A percentile compares a stretch with the other conserved stretches of the same genome.
These are phyloP conservation scores for Climacteris rufus DNA, from an alignment of 2,113 vertebrate genomes.

Conservation along the genomic window DNA sequence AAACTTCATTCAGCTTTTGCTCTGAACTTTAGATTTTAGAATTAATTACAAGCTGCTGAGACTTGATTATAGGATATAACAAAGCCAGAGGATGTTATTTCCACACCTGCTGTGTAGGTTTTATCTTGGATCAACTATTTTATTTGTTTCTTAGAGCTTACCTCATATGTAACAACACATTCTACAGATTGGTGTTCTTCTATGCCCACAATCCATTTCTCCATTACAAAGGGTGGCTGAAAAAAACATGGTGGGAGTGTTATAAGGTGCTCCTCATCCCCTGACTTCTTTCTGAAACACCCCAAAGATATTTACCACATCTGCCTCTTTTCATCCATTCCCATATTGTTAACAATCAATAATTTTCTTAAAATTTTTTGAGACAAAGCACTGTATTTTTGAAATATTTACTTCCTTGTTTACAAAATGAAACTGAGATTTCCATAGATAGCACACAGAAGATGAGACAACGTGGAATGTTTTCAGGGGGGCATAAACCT, in stretches of 20 bases:
- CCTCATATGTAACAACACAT: conserved; percentile 91
- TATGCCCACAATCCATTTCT: conserved; percentile 94
- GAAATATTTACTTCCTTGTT: not conserved
- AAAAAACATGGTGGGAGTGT: conserved; percentile 41
- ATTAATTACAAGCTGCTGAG: conserved; percentile 28
- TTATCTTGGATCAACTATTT: conserved; percentile 4
- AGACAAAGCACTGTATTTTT: not conserved
- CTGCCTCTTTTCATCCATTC: not conserved
- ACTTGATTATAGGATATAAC: conserved; percentile 6
- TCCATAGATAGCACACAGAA: not conserved
- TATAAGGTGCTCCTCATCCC: not conserved
- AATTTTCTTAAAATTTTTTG: not conserved
- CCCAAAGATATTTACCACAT: not conserved
- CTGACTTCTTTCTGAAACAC: not conserved
- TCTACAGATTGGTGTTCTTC: conserved; percentile 84
- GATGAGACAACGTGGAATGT: not conserved
- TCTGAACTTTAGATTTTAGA: conserved; percentile 19
- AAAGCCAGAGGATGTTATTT: conserved; percentile 5
- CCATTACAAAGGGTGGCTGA: conserved; percentile 98
- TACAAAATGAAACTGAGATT: not conserved
- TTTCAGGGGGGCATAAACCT: not conserved
- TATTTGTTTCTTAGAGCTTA: conserved; percentile 62
- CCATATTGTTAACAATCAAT: not conserved
- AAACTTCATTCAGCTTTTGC: conserved; percentile 35
- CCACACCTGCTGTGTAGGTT: not conserved